Evolutionary conservation across 2,888 invertebrate genomes (phyloP), one percentile per base, ranked within the genome.

Genomic region (Volucella bombylans): DNA sequence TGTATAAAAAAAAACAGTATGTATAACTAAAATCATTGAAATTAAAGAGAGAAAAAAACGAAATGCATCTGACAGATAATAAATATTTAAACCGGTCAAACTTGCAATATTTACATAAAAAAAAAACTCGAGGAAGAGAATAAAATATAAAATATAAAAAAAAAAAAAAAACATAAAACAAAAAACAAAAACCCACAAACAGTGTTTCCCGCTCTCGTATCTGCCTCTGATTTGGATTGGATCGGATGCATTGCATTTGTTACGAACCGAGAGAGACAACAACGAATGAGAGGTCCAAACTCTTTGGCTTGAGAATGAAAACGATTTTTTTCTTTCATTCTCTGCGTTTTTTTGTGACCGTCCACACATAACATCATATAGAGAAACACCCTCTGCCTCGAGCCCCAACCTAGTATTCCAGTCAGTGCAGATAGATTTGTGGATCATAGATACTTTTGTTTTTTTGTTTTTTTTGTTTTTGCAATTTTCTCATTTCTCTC

Each of bases 71-170:
- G 41, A 71, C 61, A 74, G 59, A 73, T 62, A 71, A 55, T 57
- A 64, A 69, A 49, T 31, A 31, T 61, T 76, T 71, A 76, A 83
- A 80, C 83, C 80, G 80, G 83, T 80, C 74, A 83, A 83, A 71
- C 80, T 79, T 74, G 74, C 83, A 76, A 74, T 73, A 83, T 83
- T 83, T 74, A 68, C 82, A 79, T 74, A 69, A 68, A 72, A 82
- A 67, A 12, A 57, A 67, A 65, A 69, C n/a, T 65, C 52, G 52
- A 61, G 43, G 54, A 67, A 38, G 61, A 77, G 54, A 67, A 80
- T n/a, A 11, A 55, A 59, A 59, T 18, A 14, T 15, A 14, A 55
- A 45, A 55, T 43, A 50, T 50, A 61, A 45, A 61, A 47, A 23
- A 73, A 50, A 57, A 54, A 45, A 61, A 47, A 23, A 73, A 50